Evolutionary conservation across 2,113 vertebrate species (phyloP), one percentile per base, ranked within the genome.

Genomic region (Electrona antarctica): DNA sequence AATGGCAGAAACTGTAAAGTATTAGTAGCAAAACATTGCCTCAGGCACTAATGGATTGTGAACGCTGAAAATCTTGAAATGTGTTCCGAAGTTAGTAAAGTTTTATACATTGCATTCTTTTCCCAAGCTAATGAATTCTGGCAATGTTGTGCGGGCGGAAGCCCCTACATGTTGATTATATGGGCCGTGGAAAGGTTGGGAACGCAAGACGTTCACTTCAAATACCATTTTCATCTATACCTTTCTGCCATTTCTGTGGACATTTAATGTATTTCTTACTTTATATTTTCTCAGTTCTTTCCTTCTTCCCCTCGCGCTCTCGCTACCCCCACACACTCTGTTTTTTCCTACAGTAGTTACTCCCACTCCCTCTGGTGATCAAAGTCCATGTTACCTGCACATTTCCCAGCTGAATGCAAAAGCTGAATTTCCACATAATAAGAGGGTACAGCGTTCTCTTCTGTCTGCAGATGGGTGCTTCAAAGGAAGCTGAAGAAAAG

Each of bases 381-480:
- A 63, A 51, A 67, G 63, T 66, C 28, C 74, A 64, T 68, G 55
- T 67, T 67, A 69, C 45, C 47, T 50, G 58, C 14, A 57, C 67
- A 63, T 58, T 41, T 47, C 51, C 58, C 12, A 21, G 21, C 11
- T 13, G 65, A 81, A 76, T 73, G 49, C 51, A 58, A 73, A 77
- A 60, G 60, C 15, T 4, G 47, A 10, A 12, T 57, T 29, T 54
- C 51, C 51, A 54, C 11, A 63, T 63, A 48, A 15, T 45, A 63
- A 64, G 15, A 14, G 7, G 51, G 6, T 13, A 54, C 11, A 6
- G 11, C 6, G 0, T 13, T 6, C n/a, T 54, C 13, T 6, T 3
- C 11, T n/a, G 49, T 8, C 11, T 50, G 7, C 49, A 50, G 49
- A 50, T 2, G 13, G 51, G 51, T 54, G 51, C 10, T 13, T 54